These are phyloP conservation scores for Dufourea novaeangliae DNA, from an alignment of 1,140 invertebrate genomes.

Conservation along the genomic window DNA sequence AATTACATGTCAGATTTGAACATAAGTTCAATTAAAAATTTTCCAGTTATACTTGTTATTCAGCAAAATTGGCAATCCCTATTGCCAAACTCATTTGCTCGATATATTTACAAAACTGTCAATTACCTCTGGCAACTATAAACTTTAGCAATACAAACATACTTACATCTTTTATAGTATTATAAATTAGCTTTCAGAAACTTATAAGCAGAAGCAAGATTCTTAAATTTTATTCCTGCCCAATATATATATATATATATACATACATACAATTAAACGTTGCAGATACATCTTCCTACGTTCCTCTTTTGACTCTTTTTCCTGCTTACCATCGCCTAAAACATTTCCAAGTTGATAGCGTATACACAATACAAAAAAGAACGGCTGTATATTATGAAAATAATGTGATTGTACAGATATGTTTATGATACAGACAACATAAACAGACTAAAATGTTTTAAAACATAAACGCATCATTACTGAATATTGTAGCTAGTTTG, in stretches of 20 bases:
- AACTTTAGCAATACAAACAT: conserved; percentile 61
- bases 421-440: too few relatives aligned
- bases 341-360: background rate
- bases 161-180: conserved; percentile 72
- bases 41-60: conserved; percentile 21
- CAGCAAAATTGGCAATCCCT: conserved; percentile 59
- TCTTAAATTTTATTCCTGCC: conserved; percentile 60
- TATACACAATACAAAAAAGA: background rate
- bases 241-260: conserved; percentile 34
- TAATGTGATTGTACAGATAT: too few relatives aligned
- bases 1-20: background rate
- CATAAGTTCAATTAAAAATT: conserved; percentile 6
- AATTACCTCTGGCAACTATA: conserved; percentile 60
- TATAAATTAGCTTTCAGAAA: conserved; percentile 72
- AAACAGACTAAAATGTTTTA: too few relatives aligned
- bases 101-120: conserved; percentile 31
- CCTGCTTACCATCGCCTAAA: conserved; percentile 70
- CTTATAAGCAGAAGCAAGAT: conserved; percentile 71
- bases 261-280: conserved; percentile 1
- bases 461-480: too few relatives aligned
- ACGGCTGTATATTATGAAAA: too few relatives aligned
- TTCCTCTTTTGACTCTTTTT: conserved; percentile 82
- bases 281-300: conserved; percentile 82
- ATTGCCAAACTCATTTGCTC: conserved; percentile 50
- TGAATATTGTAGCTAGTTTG: too few relatives aligned